Conservation (phyloP, 2,797 vertebrate genomes). For the Hypotaenidia philippensis region DNA sequence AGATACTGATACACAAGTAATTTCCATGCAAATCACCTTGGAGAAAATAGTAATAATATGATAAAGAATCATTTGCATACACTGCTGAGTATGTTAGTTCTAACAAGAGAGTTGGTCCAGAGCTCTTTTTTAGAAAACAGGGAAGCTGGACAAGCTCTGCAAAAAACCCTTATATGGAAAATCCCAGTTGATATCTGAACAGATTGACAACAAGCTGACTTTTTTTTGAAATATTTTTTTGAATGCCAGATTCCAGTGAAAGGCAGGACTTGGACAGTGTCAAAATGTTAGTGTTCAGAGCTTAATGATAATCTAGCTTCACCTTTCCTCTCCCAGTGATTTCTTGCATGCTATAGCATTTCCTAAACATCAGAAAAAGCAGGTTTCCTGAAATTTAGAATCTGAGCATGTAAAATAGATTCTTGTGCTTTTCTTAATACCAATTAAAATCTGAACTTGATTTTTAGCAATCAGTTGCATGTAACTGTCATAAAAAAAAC, state of each 20-base stretch:
- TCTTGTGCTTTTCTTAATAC: not conserved
- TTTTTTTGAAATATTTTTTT: not conserved
- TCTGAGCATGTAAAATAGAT: not conserved
- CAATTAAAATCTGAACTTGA: not conserved
- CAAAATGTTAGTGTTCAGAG: not conserved
- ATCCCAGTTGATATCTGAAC: not conserved
- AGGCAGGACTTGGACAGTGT: not conserved
- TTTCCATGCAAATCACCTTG: slow-evolving; percentile 20
- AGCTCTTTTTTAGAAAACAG: slow-evolving; percentile 7
- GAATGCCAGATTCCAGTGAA: not conserved
- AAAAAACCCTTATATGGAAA: not conserved
- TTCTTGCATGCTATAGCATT: not conserved
- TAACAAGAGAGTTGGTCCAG: slow-evolving; percentile 5
- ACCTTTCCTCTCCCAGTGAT: not conserved
- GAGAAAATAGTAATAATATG: slow-evolving; percentile 39
- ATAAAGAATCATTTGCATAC: slow-evolving; percentile 19
- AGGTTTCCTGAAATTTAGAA: not conserved
- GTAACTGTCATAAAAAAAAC: not conserved
- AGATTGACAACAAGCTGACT: not conserved
- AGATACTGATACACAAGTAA: not conserved
- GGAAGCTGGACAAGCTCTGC: not conserved
- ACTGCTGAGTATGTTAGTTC: not conserved
- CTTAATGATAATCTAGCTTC: not conserved
- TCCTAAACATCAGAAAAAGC: not conserved
- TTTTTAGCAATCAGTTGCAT: not conserved